Base-by-base conservation (phyloP, 1,140 invertebrate species). In the Triops cancriformis region DNA sequence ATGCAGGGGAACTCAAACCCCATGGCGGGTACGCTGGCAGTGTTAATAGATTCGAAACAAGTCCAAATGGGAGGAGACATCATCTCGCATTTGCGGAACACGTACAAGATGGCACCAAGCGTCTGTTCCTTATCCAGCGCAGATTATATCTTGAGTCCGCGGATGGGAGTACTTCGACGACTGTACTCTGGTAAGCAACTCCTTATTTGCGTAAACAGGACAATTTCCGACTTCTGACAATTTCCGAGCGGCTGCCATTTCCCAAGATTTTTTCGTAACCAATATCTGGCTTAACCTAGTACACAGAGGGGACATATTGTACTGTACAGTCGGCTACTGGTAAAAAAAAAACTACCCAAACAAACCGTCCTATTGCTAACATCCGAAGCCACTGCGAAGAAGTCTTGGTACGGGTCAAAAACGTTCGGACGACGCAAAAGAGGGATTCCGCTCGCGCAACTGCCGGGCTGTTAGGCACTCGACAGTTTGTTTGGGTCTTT, bases 151-250 rank as follows among this genome's bases (percentile, higher is more conserved):
- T 28, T 78, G 26, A 78, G 77, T 43, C 41, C 72, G 27, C 72
- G 74, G 11, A 42, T 78, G 27, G 77, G 72, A 11, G 77, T 78
- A 41, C 4, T 78, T 45, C 77, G 77, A 23, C 73, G 74, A 27
- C 72, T 78, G 7, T 73, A 73, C 51, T 78, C 77, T 10, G 77
- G 77, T 78, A 73, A 41, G 72, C 31, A 42, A 26, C 18, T 11
- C 18, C 10, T 45, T 45, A 18, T n/a, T 45, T 18, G 27, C 23
- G 10, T 28, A 7, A 18, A 28, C 23, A 74, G n/a, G 28, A 1
- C 42, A 28, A 23, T 37, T 11, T 7, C 12, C 23, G 41, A 26
- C 1, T 37, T 18, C 42, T 75, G 27, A 12, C 37, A 9, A 26
- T 41, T 37, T 28, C 18, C 31, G n/a, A 3, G 26, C n/a, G 14